These are phyloP conservation scores for Mionectes macconnelli DNA, from an alignment of 2,113 vertebrate genomes.

Conservation along the genomic window DNA sequence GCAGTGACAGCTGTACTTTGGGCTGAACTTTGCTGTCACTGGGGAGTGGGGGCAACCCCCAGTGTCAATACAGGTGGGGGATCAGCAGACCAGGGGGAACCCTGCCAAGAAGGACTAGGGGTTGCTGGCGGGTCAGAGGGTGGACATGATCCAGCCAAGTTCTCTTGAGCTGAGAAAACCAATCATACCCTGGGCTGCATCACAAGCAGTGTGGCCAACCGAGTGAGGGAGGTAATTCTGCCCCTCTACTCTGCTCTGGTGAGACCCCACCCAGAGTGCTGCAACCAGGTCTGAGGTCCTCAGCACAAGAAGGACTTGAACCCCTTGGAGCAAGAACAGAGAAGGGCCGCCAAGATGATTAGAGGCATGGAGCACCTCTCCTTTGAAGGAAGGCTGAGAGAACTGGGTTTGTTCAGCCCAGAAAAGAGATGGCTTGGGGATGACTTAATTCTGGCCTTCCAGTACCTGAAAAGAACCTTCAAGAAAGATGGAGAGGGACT, in stretches of 20 bases:
- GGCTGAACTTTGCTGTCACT: not conserved
- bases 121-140: not conserved
- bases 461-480: not conserved
- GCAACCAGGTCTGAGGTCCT: too few species aligned
- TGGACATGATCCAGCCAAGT: too few species aligned
- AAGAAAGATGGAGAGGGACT: not conserved
- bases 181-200: not conserved
- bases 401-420: not conserved
- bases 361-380: not conserved
- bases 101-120: not conserved
- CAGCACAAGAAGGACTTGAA: not conserved
- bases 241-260: not conserved
- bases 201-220: not conserved
- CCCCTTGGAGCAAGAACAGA: not conserved
- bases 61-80: fast-evolving
- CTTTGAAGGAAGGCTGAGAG: not conserved
- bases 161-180: not conserved
- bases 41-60: not conserved
- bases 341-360: not conserved
- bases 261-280: not conserved
- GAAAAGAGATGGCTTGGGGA: not conserved
- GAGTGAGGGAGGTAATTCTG: not conserved
- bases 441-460: not conserved
- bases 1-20: not conserved
- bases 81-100: not conserved